Conservation (phyloP, 2,797 vertebrate species). For the Danio tinwini region DNA sequence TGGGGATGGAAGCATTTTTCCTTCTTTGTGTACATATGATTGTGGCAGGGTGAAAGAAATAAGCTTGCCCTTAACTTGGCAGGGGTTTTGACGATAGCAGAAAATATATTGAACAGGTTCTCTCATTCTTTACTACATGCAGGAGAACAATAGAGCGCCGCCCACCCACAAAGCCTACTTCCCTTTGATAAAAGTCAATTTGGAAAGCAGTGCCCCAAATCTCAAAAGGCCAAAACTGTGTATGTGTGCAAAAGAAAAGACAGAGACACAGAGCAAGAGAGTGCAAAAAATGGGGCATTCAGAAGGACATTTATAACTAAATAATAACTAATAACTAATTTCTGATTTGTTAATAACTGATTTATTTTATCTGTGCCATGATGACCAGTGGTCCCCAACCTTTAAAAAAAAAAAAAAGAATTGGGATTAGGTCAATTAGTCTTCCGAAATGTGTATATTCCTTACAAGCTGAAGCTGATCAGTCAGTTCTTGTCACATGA, state of each 20-base stretch:
- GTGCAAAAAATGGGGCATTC: slow-evolving; percentile 25
- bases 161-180: slow-evolving; percentile 38
- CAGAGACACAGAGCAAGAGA: not conserved
- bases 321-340: too few relatives aligned
- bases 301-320: too few relatives aligned
- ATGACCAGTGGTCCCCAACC: too few relatives aligned
- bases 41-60: slow-evolving; percentile 16
- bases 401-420: too few relatives aligned
- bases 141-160: slow-evolving; percentile 42
- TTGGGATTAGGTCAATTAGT: too few relatives aligned
- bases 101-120: slow-evolving; percentile 35
- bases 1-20: not conserved
- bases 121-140: slow-evolving; percentile 41
- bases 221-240: slow-evolving; percentile 37
- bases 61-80: not conserved
- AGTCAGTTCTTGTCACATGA: too few relatives aligned
- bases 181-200: slow-evolving; percentile 47
- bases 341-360: too few relatives aligned
- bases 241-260: slow-evolving; percentile 4
- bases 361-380: too few relatives aligned
- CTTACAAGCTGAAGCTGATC: too few relatives aligned
- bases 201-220: slow-evolving; percentile 40
- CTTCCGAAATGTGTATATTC: too few relatives aligned
- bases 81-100: not conserved
- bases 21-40: not conserved